phyloP scores from a whole-genome alignment of 2,888 invertebrate species.

The Morinoia aosen region DNA sequence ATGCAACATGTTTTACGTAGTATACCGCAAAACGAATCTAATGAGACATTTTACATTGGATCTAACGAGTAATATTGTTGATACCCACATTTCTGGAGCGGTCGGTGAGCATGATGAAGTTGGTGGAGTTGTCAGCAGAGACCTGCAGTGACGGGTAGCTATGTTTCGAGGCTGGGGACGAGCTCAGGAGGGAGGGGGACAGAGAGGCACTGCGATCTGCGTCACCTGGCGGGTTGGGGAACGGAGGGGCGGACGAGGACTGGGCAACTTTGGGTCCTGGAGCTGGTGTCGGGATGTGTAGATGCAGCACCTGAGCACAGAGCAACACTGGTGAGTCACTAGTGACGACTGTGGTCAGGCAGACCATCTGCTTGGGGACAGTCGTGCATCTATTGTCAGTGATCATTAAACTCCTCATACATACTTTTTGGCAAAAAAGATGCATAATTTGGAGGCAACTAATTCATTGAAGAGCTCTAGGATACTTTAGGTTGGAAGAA shows the following conservation, averaged over 20 bases:
- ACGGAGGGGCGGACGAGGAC: slow-evolving; percentile 23
- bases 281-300: slow-evolving; percentile 45
- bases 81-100: slow-evolving; percentile 71
- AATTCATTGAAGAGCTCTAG: too few relatives aligned
- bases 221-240: neutral
- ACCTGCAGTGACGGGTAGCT: slow-evolving; percentile 70
- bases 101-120: slow-evolving; percentile 89
- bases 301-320: slow-evolving; percentile 72
- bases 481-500: too few relatives aligned
- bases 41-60: too few relatives aligned
- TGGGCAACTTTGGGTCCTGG: slow-evolving; percentile 25
- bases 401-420: too few relatives aligned
- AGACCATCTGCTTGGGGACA: too few relatives aligned
- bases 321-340: neutral
- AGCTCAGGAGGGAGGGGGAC: neutral
- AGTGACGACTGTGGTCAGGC: neutral
- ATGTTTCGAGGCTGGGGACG: neutral
- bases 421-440: too few relatives aligned
- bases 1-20: too few relatives aligned
- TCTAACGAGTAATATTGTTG: too few relatives aligned
- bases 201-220: neutral
- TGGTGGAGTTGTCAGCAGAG: slow-evolving; percentile 86
- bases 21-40: too few relatives aligned
- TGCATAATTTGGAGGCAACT: too few relatives aligned
- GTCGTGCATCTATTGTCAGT: too few relatives aligned